These are phyloP conservation scores for Menidia menidia DNA, from an alignment of 2,797 vertebrate genomes.

Conservation along the genomic window DNA sequence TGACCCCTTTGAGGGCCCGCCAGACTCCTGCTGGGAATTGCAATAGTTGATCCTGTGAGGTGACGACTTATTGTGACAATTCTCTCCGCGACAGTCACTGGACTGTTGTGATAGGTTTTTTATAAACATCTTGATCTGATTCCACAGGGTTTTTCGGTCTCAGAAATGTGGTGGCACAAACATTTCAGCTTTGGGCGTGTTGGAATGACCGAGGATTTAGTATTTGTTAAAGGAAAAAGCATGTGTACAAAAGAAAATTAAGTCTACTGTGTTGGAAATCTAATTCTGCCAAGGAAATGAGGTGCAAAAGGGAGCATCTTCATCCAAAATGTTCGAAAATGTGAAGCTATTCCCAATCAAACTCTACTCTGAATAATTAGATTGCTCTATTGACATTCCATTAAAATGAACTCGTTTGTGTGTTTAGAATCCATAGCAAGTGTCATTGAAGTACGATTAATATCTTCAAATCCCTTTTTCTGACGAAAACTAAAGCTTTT, in stretches of 20 bases:
- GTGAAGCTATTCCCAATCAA: background rate
- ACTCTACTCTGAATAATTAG: background rate
- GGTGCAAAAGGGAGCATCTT: background rate
- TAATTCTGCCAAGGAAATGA: background rate
- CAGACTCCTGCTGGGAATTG: slow-evolving; percentile 21
- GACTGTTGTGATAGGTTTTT: background rate
- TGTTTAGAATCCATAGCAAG: background rate
- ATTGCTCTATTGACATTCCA: background rate
- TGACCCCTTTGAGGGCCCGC: slow-evolving; percentile 38
- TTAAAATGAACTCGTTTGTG: background rate
- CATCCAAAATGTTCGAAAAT: background rate
- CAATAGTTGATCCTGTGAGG: background rate
- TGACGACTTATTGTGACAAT: slow-evolving; percentile 3
- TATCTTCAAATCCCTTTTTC: slow-evolving; percentile 3
- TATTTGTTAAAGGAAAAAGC: background rate
- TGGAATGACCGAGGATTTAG: background rate
- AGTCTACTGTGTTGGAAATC: background rate
- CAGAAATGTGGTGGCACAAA: background rate
- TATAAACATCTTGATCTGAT: background rate
- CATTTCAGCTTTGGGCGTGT: background rate
- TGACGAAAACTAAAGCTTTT: slow-evolving; percentile 10
- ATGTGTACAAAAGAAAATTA: background rate
- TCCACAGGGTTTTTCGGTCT: background rate
- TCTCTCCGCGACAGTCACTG: background rate
- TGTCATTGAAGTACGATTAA: slow-evolving; percentile 10